Conservation (phyloP, 2,113 vertebrate genomes). For the Trinectes maculatus region DNA sequence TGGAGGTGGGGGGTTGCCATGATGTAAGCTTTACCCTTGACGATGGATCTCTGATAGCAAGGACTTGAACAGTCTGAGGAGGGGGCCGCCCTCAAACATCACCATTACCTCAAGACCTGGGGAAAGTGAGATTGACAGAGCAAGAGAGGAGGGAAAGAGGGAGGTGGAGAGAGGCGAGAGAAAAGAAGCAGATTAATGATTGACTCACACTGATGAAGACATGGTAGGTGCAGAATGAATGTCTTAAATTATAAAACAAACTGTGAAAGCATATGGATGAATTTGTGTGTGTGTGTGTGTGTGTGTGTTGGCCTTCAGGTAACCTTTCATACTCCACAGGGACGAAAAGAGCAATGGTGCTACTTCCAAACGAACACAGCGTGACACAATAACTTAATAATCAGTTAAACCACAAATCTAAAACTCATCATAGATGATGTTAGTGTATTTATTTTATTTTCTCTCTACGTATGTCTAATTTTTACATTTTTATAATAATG, state of each 20-base stretch:
- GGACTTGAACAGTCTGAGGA: slow-evolving; percentile 22
- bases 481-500: too few species aligned
- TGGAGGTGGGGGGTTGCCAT: slow-evolving; percentile 62
- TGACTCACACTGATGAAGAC: neutral
- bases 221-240: neutral
- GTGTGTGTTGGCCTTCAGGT: slow-evolving; percentile 39
- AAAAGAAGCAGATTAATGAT: slow-evolving; percentile 21
- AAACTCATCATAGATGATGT: neutral
- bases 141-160: neutral
- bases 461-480: too few species aligned
- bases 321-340: slow-evolving; percentile 14
- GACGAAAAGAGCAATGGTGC: neutral
- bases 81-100: slow-evolving; percentile 31
- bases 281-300: too few species aligned
- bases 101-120: slow-evolving; percentile 59
- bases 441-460: too few species aligned
- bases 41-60: slow-evolving; percentile 35
- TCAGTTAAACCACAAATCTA: neutral
- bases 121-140: slow-evolving; percentile 26
- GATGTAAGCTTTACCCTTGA: slow-evolving; percentile 31
- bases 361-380: slow-evolving; percentile 1
- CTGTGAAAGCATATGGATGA: too few species aligned
- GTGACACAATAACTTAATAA: neutral
- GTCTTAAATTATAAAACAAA: neutral
- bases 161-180: neutral